A percentile compares a stretch with the other conserved stretches of the same genome.
Conservation (phyloP, 2,113 vertebrate species). For the Monopterus albus region DNA sequence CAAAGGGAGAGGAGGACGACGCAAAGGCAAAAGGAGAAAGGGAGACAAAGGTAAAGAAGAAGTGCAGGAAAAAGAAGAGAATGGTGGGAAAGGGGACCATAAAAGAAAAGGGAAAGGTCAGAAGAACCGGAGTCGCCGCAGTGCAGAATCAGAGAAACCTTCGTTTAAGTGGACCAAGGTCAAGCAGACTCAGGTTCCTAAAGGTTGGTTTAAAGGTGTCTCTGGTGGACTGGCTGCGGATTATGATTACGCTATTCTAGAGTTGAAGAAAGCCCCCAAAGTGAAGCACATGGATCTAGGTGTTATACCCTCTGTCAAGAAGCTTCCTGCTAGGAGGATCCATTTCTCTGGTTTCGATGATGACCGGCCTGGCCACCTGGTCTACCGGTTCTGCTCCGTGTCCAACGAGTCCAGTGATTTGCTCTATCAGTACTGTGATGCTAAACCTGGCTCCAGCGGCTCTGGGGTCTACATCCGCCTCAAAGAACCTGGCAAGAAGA, state of each 20-base stretch:
- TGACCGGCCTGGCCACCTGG: constrained; percentile 89
- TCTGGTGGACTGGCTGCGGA: constrained; percentile 84
- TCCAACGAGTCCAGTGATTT: constrained; percentile 93
- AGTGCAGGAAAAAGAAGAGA: constrained; percentile 53
- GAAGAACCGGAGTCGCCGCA: constrained; percentile 74
- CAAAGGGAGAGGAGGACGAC: constrained; percentile 70
- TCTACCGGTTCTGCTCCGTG: constrained; percentile 95
- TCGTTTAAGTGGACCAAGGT: constrained; percentile 96
- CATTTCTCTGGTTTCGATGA: constrained; percentile 98
- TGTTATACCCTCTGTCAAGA: constrained; percentile 87
- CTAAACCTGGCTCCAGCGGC: constrained; percentile 92
- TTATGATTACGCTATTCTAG: constrained; percentile 94
- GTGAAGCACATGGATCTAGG: constrained; percentile 93
- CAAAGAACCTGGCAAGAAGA: constrained; percentile 89
- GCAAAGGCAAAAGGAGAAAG: constrained; percentile 75
- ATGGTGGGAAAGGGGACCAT: constrained; percentile 64
- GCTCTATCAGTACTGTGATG: constrained; percentile 95
- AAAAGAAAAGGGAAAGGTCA: constrained; percentile 68
- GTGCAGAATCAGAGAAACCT: constrained; percentile 77
- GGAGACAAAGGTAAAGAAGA: constrained; percentile 70
- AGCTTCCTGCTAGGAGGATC: constrained; percentile 90
- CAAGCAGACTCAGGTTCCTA: constrained; percentile 91
- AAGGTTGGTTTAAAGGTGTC: constrained; percentile 91
- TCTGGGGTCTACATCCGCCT: constrained; percentile 95
- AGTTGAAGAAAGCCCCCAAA: constrained; percentile 91